Conservation (phyloP, 2,888 invertebrate species). For the Camponotus fellah region DNA sequence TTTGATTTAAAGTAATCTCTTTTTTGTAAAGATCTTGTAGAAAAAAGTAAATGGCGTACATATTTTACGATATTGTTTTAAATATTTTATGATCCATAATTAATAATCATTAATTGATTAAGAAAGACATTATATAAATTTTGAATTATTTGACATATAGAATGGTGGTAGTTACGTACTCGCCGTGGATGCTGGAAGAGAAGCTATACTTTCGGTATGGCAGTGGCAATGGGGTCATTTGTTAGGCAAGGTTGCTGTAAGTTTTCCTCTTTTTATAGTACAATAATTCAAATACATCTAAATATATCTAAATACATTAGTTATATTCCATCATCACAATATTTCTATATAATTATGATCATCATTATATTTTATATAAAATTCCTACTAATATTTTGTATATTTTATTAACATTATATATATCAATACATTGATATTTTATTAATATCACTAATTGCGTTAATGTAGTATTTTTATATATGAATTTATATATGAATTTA, state of each 20-base stretch:
- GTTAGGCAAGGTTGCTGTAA: constrained; percentile 97
- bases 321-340: background rate
- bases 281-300: background rate
- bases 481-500: background rate
- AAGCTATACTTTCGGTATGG: constrained; percentile 97
- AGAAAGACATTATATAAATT: background rate
- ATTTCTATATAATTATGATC: background rate
- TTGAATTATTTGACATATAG: constrained; percentile 86
- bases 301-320: no score
- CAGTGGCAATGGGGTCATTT: constrained; percentile 98
- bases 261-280: constrained; percentile 77
- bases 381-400: background rate
- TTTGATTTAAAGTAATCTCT: background rate
- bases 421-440: no score
- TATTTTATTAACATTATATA: background rate
- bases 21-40: background rate
- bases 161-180: constrained; percentile 96
- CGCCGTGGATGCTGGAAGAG: constrained; percentile 95
- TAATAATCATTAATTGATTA: background rate
- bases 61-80: background rate
- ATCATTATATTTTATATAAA: background rate
- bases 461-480: background rate
- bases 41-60: background rate
- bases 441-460: no score
- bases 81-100: background rate